phyloP scores from a whole-genome alignment of 2,888 invertebrate species.

The Andrena praecox region DNA sequence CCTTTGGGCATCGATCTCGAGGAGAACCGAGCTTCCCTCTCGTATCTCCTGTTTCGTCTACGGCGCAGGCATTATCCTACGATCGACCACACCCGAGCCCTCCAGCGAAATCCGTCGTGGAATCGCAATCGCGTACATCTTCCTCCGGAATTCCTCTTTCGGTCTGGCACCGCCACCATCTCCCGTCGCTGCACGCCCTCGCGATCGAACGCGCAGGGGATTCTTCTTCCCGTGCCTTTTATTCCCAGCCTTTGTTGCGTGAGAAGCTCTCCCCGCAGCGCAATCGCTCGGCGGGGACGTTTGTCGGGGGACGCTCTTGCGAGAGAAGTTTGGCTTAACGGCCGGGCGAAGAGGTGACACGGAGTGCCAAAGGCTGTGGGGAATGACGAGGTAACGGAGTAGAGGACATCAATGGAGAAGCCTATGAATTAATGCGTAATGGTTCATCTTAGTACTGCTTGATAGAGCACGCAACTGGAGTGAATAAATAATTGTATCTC shows the following conservation, averaged over 20 bases:
- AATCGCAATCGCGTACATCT: constrained; percentile 66
- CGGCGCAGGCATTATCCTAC: constrained; percentile 74
- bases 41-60: constrained; percentile 66
- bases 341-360: no score
- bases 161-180: constrained; percentile 38
- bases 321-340: not conserved
- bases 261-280: constrained; percentile 6
- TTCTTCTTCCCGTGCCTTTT: constrained; percentile 11
- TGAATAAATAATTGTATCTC: no score
- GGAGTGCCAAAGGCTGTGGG: no score
- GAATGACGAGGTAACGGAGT: no score
- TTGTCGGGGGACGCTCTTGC: not conserved
- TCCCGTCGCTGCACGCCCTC: not conserved
- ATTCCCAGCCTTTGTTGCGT: constrained; percentile 1
- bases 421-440: no score
- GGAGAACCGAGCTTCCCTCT: constrained; percentile 66
- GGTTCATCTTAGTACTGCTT: no score
- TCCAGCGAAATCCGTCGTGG: constrained; percentile 68
- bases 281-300: constrained; percentile 1
- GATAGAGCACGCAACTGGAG: no score
- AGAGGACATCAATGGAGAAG: not conserved
- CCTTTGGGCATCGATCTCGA: constrained; percentile 76
- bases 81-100: constrained; percentile 77
- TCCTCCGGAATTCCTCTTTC: constrained; percentile 67
- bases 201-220: constrained; percentile 26